A percentile compares a stretch with the other conserved stretches of the same genome.
Evolutionary conservation across 2,113 vertebrate species (phyloP).

Genomic region (Falco punctatus): DNA sequence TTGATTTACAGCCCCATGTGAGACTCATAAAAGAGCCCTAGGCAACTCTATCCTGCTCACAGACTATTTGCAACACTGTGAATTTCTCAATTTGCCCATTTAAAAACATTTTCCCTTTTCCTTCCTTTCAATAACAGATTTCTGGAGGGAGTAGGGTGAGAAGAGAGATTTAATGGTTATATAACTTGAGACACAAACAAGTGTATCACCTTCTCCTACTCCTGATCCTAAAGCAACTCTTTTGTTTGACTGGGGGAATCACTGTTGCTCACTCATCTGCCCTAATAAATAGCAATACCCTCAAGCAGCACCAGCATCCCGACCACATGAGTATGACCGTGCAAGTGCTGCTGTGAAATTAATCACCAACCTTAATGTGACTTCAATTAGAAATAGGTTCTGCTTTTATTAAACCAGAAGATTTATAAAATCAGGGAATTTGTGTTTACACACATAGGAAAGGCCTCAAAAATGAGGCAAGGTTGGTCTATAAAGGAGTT

Average conservation of each 20-base stretch:
- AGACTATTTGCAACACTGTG: constrained; percentile 47
- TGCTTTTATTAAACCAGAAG: neutral
- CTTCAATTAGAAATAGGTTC: neutral
- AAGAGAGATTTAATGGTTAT: constrained; percentile 12
- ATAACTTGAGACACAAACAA: constrained; percentile 3
- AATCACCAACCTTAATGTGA: neutral
- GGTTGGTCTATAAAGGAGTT: neutral
- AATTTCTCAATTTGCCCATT: constrained; percentile 66
- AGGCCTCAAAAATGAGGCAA: neutral
- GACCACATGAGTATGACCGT: neutral
- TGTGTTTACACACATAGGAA: neutral
- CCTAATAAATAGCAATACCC: neutral
- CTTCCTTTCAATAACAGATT: constrained; percentile 49
- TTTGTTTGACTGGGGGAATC: neutral
- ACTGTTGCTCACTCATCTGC: neutral
- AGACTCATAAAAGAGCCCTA: constrained; percentile 47
- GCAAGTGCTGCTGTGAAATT: neutral
- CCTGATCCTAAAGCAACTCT: neutral
- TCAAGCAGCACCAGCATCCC: neutral
- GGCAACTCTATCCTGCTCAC: constrained; percentile 45
- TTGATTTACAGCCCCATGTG: constrained; percentile 62
- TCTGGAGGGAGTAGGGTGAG: constrained; percentile 9
- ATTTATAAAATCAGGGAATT: neutral
- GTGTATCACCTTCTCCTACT: neutral
- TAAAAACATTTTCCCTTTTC: constrained; percentile 53